A percentile compares a stretch with the other conserved stretches of the same genome.
Conservation (phyloP, 2,113 vertebrate species). For the Dicrurus megarhynchus region DNA sequence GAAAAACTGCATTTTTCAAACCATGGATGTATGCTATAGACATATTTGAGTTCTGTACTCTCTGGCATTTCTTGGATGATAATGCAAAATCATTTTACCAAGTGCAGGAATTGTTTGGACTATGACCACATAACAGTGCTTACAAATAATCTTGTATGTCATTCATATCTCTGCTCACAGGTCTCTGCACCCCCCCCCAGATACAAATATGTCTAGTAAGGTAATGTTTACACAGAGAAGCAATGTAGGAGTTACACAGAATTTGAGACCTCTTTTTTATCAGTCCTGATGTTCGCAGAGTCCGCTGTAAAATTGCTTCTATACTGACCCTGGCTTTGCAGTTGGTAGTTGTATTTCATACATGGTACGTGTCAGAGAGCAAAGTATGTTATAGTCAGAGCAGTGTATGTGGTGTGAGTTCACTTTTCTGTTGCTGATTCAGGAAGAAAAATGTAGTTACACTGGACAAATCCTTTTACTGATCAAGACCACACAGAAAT, state of each 20-base stretch:
- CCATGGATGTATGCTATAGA: neutral
- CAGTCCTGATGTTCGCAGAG: neutral
- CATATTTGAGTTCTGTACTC: neutral
- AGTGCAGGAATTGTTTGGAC: neutral
- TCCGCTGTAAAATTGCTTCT: neutral
- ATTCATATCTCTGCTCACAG: neutral
- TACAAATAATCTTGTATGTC: neutral
- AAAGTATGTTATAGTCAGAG: neutral
- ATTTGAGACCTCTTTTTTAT: neutral
- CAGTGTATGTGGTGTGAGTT: neutral
- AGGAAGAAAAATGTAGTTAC: neutral
- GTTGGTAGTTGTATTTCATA: neutral
- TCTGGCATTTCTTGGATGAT: neutral
- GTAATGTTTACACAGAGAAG: neutral
- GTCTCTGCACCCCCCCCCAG: neutral
- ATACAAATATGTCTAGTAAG: too few species aligned
- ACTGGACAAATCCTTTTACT: neutral
- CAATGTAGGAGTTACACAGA: neutral
- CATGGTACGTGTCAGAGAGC: rapidly evolving
- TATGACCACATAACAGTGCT: neutral
- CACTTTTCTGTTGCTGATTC: neutral
- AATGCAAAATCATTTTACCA: neutral
- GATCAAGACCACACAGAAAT: neutral
- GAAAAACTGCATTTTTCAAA: neutral
- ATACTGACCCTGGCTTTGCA: neutral